Percentiles rank a stretch among this genome's conserved stretches.
phyloP scores from a whole-genome alignment of 1,140 invertebrate genomes.

The Ridgeia piscesae region DNA sequence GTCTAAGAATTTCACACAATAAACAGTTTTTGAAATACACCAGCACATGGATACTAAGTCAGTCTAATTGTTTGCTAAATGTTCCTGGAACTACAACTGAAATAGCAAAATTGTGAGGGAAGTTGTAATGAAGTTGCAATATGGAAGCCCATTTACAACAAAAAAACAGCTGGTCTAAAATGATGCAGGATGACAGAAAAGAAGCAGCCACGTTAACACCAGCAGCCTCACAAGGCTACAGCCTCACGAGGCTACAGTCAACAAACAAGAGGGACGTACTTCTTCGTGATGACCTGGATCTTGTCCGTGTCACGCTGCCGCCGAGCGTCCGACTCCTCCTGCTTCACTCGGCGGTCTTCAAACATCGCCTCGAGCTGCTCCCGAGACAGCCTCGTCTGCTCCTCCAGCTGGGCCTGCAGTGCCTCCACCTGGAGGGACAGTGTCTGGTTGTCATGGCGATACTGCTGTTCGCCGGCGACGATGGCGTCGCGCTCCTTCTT shows the following conservation, averaged over 20 bases:
- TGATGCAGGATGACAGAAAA: too few species aligned
- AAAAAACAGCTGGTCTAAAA: background rate
- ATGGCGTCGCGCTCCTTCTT: conserved; percentile 1
- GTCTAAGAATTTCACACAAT: too few species aligned
- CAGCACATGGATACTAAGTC: too few species aligned
- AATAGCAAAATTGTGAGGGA: too few species aligned
- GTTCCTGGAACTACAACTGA: too few species aligned
- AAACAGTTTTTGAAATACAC: too few species aligned
- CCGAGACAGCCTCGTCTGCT: conserved; percentile 54
- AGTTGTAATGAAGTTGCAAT: background rate
- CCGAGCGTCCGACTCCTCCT: conserved; percentile 54
- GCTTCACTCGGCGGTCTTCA: conserved; percentile 53
- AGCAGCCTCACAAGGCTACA: background rate
- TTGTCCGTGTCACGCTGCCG: conserved; percentile 54
- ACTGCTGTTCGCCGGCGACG: conserved; percentile 21
- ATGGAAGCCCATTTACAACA: background rate
- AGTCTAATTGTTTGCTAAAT: too few species aligned
- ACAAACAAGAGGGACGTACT: conserved; percentile 39
- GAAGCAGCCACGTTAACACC: too few species aligned
- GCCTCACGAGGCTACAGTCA: background rate
- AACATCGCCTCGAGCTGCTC: conserved; percentile 54
- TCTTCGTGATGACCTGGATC: conserved; percentile 55
- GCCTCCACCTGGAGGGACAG: conserved; percentile 43
- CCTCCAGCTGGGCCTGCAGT: conserved; percentile 54
- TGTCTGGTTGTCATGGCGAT: conserved; percentile 25